These are phyloP conservation scores for Rhagonycha lutea DNA, from an alignment of 2,888 invertebrate species.

Conservation along the genomic window DNA sequence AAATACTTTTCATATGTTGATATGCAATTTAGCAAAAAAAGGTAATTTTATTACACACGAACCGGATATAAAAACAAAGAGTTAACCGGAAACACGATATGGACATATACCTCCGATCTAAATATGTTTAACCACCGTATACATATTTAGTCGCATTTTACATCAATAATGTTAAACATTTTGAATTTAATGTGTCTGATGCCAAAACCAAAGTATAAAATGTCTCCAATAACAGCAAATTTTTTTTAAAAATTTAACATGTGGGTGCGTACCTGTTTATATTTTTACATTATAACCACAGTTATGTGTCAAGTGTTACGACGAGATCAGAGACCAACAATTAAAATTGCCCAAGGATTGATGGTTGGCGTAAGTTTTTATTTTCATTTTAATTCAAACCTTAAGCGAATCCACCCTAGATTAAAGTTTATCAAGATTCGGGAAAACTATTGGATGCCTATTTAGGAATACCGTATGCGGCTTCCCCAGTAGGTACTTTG, in stretches of 20 bases:
- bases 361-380: slow-evolving; percentile 62
- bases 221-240: background rate
- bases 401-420: slow-evolving; percentile 55
- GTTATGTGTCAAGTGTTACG: slow-evolving; percentile 3
- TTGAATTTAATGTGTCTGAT: background rate
- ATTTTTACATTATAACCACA: background rate
- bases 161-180: background rate
- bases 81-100: slow-evolving; percentile 40
- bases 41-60: background rate
- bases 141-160: slow-evolving; percentile 7
- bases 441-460: slow-evolving; percentile 69
- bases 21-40: background rate
- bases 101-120: slow-evolving; percentile 29
- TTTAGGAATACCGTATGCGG: slow-evolving; percentile 81
- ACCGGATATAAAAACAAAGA: slow-evolving; percentile 44
- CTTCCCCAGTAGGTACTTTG: slow-evolving; percentile 72
- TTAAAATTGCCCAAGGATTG: slow-evolving; percentile 62
- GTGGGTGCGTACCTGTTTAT: background rate
- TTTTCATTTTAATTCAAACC: background rate
- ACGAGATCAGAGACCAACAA: slow-evolving; percentile 51
- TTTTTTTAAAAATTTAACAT: background rate
- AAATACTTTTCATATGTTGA: background rate
- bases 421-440: slow-evolving; percentile 68
- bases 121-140: slow-evolving; percentile 7
- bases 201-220: background rate